Evolutionary conservation across 1,140 invertebrate species (phyloP).

Genomic region (Acyrthosiphon pisum): DNA sequence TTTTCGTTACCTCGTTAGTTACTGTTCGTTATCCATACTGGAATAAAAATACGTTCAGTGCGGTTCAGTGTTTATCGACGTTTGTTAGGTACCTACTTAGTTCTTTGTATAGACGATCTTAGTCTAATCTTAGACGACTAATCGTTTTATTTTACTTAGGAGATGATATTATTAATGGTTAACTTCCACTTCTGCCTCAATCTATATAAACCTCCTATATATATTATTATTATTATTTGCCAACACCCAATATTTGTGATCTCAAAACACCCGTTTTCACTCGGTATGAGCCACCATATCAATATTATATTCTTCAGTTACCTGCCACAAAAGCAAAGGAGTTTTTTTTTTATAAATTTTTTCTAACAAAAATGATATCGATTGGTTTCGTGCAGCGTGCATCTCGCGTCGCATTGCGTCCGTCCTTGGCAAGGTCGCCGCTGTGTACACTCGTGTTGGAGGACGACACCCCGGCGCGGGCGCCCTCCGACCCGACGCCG

Average conservation of each 20-base stretch:
- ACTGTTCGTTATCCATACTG: not conserved
- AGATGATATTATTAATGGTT: not conserved
- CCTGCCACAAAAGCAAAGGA: not conserved
- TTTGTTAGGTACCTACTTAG: not conserved
- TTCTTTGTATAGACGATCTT: not conserved
- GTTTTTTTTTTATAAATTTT: not conserved
- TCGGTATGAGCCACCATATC: not conserved
- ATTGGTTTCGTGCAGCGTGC: slow-evolving; percentile 12
- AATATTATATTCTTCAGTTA: not conserved
- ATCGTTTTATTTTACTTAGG: no score
- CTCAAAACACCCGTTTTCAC: not conserved
- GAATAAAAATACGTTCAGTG: not conserved
- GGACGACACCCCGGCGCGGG: slow-evolving; percentile 17
- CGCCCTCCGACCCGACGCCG: not conserved
- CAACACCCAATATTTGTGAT: not conserved
- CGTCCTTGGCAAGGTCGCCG: slow-evolving; percentile 55
- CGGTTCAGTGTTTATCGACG: not conserved
- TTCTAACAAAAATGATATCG: not conserved
- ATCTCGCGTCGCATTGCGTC: not conserved
- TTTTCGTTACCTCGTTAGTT: not conserved
- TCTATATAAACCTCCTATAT: no score
- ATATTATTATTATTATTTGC: no score
- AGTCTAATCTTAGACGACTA: no score
- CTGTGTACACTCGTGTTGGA: not conserved
- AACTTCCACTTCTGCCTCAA: not conserved